These are phyloP conservation scores for Euschistus heros DNA, from an alignment of 1,140 invertebrate genomes.

Conservation along the genomic window DNA sequence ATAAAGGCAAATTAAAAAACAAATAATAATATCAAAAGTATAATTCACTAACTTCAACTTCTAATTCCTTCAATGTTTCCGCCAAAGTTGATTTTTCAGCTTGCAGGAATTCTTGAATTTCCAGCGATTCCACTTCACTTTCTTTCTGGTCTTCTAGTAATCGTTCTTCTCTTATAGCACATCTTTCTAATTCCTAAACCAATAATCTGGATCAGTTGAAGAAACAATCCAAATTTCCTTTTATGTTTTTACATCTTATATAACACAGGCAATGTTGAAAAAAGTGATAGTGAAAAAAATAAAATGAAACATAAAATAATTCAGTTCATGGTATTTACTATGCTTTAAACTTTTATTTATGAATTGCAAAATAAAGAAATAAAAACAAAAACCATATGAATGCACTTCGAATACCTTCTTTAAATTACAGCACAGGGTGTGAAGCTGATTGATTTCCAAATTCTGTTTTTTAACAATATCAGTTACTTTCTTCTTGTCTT, in stretches of 20 bases:
- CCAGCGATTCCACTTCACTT: conserved; percentile 53
- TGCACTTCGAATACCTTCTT: conserved; percentile 24
- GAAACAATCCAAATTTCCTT: too few relatives aligned
- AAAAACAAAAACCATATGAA: conserved; percentile 3
- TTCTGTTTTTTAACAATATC: conserved; percentile 58
- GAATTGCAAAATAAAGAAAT: conserved; percentile 2
- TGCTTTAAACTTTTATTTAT: too few relatives aligned
- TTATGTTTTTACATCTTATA: too few relatives aligned
- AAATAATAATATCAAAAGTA: neutral
- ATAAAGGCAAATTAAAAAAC: neutral
- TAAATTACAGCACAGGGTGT: conserved; percentile 23
- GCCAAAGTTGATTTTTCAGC: conserved; percentile 58
- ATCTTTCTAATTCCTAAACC: conserved; percentile 52
- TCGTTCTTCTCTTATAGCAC: conserved; percentile 49
- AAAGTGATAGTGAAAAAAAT: too few relatives aligned
- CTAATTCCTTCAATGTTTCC: conserved; percentile 62
- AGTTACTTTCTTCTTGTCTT: conserved; percentile 53
- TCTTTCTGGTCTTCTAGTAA: conserved; percentile 60
- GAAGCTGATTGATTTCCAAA: conserved; percentile 41
- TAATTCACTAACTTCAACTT: conserved; percentile 45
- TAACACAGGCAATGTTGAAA: too few relatives aligned
- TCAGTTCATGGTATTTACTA: too few relatives aligned
- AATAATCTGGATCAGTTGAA: too few relatives aligned
- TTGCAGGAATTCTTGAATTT: conserved; percentile 66
- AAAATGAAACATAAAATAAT: too few relatives aligned